Evolutionary conservation across 2,888 invertebrate genomes (phyloP), one percentile per base, ranked within the genome.

Genomic region (Catocala sponsa): DNA sequence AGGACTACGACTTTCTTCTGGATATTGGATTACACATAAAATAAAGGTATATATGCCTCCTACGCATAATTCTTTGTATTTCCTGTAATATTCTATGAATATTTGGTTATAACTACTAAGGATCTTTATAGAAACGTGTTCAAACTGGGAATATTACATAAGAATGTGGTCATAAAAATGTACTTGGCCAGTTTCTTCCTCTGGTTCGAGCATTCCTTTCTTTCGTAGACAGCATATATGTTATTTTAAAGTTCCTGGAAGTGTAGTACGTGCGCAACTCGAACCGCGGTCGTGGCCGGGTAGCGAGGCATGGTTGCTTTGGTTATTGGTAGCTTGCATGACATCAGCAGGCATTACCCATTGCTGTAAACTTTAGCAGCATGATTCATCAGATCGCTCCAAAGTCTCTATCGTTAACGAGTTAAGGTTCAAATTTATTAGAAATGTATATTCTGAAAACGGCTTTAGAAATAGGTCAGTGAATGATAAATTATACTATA

Each of bases 21-120:
- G 91, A 92, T 94, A 94, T 94, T 94, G 94, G 94, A 94, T 94
- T 94, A 94, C 94, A 94, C 89, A 86, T 89, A 89, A 91, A 91
- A 87, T 87, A 86, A 89, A 94, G 94, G 94, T 94, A 94, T 93
- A 93, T 92, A 87, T 78, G 81, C 90, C 87, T 89, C 90, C 90
- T 91, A 90, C 88, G 88, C 88, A 81, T 80, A 84, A 82, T 84
- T 83, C 72, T 80, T 78, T 67, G 58, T 64, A 74, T 78, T 78
- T 68, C 72, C 64, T 68, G 60, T 71, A 69, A 64, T 78, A 76
- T 74, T 72, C 42, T 63, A 54, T 66, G 54, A 65, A 70, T 54
- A 64, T 54, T 71, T 63, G 49, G 55, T 64, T 74, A 68, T 62
- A 56, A 50, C 46, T 68, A 59, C 2, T 65, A 60, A 44, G 54